Evolutionary conservation across 2,797 vertebrate genomes (phyloP).

Genomic region (Okamejei kenojei): DNA sequence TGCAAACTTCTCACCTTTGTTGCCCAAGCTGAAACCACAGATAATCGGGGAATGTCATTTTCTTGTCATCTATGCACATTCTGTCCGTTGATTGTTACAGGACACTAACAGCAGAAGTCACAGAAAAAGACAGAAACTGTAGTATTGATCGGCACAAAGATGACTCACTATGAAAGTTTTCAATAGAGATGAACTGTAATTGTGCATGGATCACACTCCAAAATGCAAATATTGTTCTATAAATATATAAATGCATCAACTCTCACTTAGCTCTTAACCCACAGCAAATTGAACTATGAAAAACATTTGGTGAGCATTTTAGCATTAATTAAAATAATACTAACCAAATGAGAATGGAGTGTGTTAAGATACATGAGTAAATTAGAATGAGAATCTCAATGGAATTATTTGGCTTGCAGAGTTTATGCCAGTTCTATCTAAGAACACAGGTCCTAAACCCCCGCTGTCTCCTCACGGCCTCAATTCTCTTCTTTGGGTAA

Average conservation of each 20-base stretch:
- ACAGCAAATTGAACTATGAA: neutral
- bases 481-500: too few species aligned
- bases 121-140: neutral
- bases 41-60: neutral
- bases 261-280: neutral
- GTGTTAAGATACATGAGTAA: neutral
- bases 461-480: too few species aligned
- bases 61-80: neutral
- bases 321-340: neutral
- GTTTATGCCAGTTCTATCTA: too few species aligned
- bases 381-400: neutral
- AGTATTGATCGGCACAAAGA: neutral
- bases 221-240: neutral
- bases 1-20: neutral
- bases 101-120: neutral
- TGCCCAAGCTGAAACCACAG: neutral
- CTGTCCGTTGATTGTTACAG: neutral
- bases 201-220: neutral
- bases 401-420: too few species aligned
- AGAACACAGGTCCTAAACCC: too few species aligned
- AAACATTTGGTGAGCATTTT: neutral
- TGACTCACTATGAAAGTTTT: neutral
- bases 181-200: neutral
- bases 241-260: neutral
- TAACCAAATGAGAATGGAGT: neutral